Evolutionary conservation across 2,888 invertebrate species (phyloP), one percentile per base, ranked within the genome.

Genomic region (Ashinkailepas kermadecensis): DNA sequence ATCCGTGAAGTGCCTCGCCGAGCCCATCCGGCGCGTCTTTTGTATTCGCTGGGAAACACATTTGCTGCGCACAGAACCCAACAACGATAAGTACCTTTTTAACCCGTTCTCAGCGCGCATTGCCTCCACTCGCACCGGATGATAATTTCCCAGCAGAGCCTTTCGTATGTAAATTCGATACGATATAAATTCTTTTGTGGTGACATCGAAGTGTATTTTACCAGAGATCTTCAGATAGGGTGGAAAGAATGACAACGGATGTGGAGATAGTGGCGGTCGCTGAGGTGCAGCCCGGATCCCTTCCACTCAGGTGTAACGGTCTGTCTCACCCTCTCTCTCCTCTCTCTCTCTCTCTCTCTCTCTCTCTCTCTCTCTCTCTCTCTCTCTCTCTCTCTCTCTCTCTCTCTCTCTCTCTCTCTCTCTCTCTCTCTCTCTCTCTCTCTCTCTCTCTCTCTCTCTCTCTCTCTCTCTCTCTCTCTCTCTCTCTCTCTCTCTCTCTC

Each of bases 151-250:
- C 74, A 74, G 21, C 74, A 74, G 74, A 74, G 74, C 74, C 74
- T 74, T 74, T 74, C 74, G 54, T 74, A 74, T 74, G 74, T 21
- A 54, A 74, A 74, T 74, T 74, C 54, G 74, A 74, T 74, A 74
- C 74, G 74, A 74, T 74, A 74, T 54, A 74, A 74, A 74, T 74
- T 39, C 74, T 25, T 74, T 74, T 39, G 54, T 74, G 74, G 74
- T 21, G 74, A 74, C 74, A 54, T 39, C 74, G 74, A 74, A 74
- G 74, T 74, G 74, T 74, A 74, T 74, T 74, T 74, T 65, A 25
- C 39, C 74, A 15, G 54, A 74, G 74, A 74, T 74, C 54, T 21
- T 54, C 13, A 74, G 74, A 74, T 74, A 25, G 21, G 2, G 18
- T 4, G 3, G 54, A 8, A 54, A 54, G 54, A 74, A 54, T 54